A percentile compares a stretch with the other conserved stretches of the same genome.
phyloP scores from a whole-genome alignment of 2,113 vertebrate species.

The Silurus asotus region DNA sequence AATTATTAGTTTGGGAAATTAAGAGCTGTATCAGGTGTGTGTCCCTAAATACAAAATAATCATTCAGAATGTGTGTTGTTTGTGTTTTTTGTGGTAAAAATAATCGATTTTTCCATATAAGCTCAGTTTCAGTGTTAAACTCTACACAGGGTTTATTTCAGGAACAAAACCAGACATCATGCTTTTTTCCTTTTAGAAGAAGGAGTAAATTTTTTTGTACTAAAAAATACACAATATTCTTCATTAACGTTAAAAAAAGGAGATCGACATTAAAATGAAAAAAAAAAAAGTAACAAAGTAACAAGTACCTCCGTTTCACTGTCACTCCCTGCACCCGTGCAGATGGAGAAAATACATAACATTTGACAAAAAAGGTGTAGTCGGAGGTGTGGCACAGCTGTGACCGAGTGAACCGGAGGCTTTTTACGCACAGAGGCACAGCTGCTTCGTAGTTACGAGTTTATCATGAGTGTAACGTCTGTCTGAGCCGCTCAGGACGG shows the following conservation, averaged over 20 bases:
- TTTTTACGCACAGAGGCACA: conserved; percentile 73
- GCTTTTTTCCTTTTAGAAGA: background rate
- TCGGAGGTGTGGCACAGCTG: conserved; percentile 75
- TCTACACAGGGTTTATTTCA: conserved; percentile 11
- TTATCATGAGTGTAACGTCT: conserved; percentile 70
- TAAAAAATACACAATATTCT: conserved; percentile 41
- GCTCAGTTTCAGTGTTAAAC: background rate
- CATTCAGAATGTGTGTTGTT: background rate
- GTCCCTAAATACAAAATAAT: background rate
- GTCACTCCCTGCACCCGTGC: conserved; percentile 76
- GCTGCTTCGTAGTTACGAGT: conserved; percentile 75
- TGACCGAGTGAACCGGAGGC: conserved; percentile 68
- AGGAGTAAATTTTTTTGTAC: conserved; percentile 3
- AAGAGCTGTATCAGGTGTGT: background rate
- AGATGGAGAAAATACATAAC: conserved; percentile 74
- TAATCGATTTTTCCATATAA: background rate
- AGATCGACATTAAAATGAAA: conserved; percentile 15
- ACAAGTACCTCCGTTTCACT: conserved; percentile 81
- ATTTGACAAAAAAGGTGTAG: conserved; percentile 35
- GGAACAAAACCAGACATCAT: conserved; percentile 2
- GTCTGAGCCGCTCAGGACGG: conserved; percentile 6
- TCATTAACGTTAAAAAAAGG: conserved; percentile 56
- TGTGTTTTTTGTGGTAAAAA: background rate
- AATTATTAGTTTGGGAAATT: background rate
- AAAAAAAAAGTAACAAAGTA: conserved; percentile 70